Evolutionary conservation across 1,140 invertebrate genomes (phyloP), one percentile per base, ranked within the genome.

Genomic region (Bombus waltoni): DNA sequence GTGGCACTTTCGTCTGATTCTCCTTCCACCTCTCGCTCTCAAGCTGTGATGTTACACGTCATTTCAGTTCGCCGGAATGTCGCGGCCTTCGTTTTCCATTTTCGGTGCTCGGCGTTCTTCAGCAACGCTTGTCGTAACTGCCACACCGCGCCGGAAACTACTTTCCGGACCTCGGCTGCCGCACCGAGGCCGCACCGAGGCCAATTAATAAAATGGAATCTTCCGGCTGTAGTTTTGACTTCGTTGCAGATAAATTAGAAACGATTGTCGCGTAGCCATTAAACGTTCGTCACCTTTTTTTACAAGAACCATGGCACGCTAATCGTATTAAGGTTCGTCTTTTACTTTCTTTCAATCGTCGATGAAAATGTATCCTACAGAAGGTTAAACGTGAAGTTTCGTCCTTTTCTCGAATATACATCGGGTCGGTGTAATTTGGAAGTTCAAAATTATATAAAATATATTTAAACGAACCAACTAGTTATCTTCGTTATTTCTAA

Each of bases 181-280:
- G 59, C 47, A 22, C 28, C 57, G 57, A 11, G 57, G 32, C n/a
- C 6, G 59, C 47, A 53, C 42, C 38, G 42, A 42, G 5, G 9
- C 35, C 62, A 83, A 68, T 83, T 83, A 83, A 70, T 70, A 57
- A 77, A 83, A 83, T 77, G 68, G 73, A 83, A 77, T 84, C 47
- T 79, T 47, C n/a, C 42, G 3, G 42, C 35, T 22, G 44, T 59
- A 0, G 15, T 71, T 32, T 57, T 13, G 25, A 79, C 66, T 72
- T 78, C 38, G 75, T 70, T 65, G 70, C 71, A 28, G 9, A 2
- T 38, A 68, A 79, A 79, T 79, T 38, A 28, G n/a, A 15, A 32
- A 70, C 25, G 44, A 77, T 83, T 83, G 28, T 44, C 22, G 3
- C 13, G 28, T 10, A 35, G 6, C 15, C 22, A 9, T 65, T 73